Evolutionary conservation across 2,888 invertebrate genomes (phyloP), one percentile per base, ranked within the genome.

Genomic region (Hirtodrosophila histrioides): DNA sequence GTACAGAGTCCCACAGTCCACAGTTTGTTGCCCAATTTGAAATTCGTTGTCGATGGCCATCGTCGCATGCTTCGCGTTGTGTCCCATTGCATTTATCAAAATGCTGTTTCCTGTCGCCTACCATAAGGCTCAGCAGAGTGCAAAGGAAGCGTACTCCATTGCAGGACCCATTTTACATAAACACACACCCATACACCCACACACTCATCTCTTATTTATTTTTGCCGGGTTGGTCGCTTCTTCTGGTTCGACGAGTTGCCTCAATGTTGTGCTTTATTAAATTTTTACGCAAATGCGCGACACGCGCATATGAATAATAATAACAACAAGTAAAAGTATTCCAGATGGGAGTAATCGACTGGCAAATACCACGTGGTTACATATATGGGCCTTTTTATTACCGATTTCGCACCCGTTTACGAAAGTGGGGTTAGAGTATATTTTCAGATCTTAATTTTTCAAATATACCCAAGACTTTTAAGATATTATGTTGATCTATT

Each of bases 301-400:
- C 71, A 73, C 87, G 71, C 78, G 73, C 66, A 77, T 78, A 85
- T 87, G 83, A 87, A 87, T 85, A 83, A 83, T 66, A 82, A 70
- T 48, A 62, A 67, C 39, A 55, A 53, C 17, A 33, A 37, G 33
- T 3, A 17, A 12, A 17, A 17, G 24, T 2, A 4, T 8, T 37
- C 9, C n/a, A 49, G 11, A 27, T 27, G 0, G 9, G 17, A 17
- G 12, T n/a, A 7, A 5, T 5, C 10, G 62, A 68, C 62, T 35
- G 3, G 4, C 0, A 37, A 24, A 44, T 44, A n/a, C 31, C 11
- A 2, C 5, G 9, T 27, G 6, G 27, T 27, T 2, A 5, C 6
- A 5, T 27, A 27, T 27, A 27, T 27, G 2, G 17, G 17, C 17
- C 17, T 17, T 17, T 17, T 17, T 17, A 17, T 17, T 1, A 17